Base-by-base conservation (phyloP, 1,140 invertebrate genomes). In the Belonocnema kinseyi region DNA sequence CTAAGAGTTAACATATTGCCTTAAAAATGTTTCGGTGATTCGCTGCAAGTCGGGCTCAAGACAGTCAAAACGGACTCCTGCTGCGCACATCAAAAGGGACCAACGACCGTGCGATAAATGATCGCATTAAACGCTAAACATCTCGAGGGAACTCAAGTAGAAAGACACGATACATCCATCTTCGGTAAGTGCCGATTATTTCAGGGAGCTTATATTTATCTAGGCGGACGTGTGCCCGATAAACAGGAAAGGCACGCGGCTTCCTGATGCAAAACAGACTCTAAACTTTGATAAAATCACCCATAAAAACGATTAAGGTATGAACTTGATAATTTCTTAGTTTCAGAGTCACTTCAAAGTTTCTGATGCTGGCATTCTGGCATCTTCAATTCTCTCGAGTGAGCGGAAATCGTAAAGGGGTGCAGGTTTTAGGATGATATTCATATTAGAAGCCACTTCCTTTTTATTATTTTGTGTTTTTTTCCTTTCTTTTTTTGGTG, bases 151-250 rank as follows among this genome's bases (percentile, higher is more conserved):
- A 58, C 78, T 77, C 70, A 79, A 77, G 77, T 56, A 76, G 77
- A 73, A 79, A 77, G 78, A 83, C 77, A 80, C 56, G 73, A 79
- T 80, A 76, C 79, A 83, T 83, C 77, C 72, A 79, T 83, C 82
- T 80, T 83, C 73, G 75, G 79, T 75, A 77, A 80, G 77, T 76
- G 77, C 79, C 78, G 82, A 83, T 83, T 83, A 83, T 83, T 79
- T 80, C 51, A 72, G 53, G 33, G 40, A n/a, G 76, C 73, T 80
- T 83, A 75, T 79, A 77, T 81, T 83, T 83, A 83, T 83, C 82
- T 78, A 75, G 75, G 71, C 73, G 72, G 77, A 83, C 79, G 79
- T 77, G 76, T 73, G 79, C 76, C 75, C 73, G 76, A 70, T 80
- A 79, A 79, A 81, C 61, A 78, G 75, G 73, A 79, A 78, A 78